Evolutionary conservation across 2,888 invertebrate genomes (phyloP), one percentile per base, ranked within the genome.

Genomic region (Leucophenga maculata): DNA sequence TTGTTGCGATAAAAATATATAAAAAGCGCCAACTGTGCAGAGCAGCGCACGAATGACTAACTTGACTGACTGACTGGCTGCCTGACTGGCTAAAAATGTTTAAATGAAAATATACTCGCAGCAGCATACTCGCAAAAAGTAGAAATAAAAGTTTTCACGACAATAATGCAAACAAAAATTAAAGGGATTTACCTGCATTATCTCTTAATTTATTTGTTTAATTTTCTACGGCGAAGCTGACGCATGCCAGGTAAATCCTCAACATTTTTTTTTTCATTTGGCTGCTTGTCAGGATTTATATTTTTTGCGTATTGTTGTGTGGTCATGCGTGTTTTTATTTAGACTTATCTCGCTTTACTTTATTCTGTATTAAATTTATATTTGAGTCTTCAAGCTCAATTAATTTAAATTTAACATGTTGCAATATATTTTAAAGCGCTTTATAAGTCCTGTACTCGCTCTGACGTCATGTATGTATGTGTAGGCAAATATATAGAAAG

Each of bases 151-250:
- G 62, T 64, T 64, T n/a, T 32, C 62, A 64, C 4, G 46, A 48
- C 48, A 64, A 64, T 64, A 22, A 64, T 64, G 48, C 48, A 46
- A 64, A 64, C 62, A 64, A 48, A 64, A 48, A 86, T 85, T 85
- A 84, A 86, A 85, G 76, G 80, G 81, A 83, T 85, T 86, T 82
- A 76, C 74, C 76, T 77, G 77, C 77, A 79, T 85, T 82, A 81
- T 81, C 78, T 83, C 82, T 85, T 84, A 83, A 85, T 83, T 85
- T 85, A 85, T 85, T 64, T 64, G 62, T 64, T 64, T 64, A 64
- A 64, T 64, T 64, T 64, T 46, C 13, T 48, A 48, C 62, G 4
- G 2, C 8, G 9, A 39, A 50, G 50, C 3, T 50, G 50, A 50
- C 16, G 46, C 46, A 46, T 64, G 62, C 62, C 39, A 64, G 62